Base-by-base conservation (phyloP, 2,888 invertebrate genomes). In the Platycnemis pennipes region DNA sequence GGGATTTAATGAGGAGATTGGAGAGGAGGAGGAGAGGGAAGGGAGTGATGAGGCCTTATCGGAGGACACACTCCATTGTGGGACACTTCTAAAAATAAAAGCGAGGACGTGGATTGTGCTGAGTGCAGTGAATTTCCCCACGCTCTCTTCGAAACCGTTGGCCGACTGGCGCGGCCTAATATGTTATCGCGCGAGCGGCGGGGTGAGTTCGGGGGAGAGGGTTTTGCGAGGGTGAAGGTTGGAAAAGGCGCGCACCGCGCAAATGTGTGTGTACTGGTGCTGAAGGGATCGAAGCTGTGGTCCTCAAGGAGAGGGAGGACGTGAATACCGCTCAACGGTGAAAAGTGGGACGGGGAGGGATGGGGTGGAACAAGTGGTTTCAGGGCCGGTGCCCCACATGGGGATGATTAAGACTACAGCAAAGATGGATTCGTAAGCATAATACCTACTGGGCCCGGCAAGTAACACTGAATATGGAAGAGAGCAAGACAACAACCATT, bases 1-100 rank as follows among this genome's bases (percentile, higher is more conserved):
- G 49, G 49, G 16, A 49, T 49, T 49, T 49, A 49, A 49, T 11
- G 16, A 49, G 49, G 7, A 49, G 7, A 49, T 49, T 11, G 49
- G 49, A 11, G 49, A 11, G 49, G 16, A 49, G 16, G 49, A 26
- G 19, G 53, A 53, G 89, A 53, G 22, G 53, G 53, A 89, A 89
- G 13, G 49, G 89, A 42, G 56, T 31, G 63, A 91, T 42, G 45
- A 8, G 22, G 63, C 91, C 91, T 91, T 91, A 91, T 91, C 91
- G 63, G 91, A 26, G 69, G 45, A 44, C n/a, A 69, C 91, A 91
- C 91, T 91, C 91, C 69, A 91, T 63, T 56, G 89, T 89, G 56
- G 89, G 89, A 53, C 89, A 63, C 63, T 91, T 63, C 91, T 45
- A 69, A 45, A 91, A 91, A 63, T 63, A 91, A 91, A 91, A 91